Base-by-base conservation (phyloP, 23 tunicate genomes). In the Styela plicata region DNA sequence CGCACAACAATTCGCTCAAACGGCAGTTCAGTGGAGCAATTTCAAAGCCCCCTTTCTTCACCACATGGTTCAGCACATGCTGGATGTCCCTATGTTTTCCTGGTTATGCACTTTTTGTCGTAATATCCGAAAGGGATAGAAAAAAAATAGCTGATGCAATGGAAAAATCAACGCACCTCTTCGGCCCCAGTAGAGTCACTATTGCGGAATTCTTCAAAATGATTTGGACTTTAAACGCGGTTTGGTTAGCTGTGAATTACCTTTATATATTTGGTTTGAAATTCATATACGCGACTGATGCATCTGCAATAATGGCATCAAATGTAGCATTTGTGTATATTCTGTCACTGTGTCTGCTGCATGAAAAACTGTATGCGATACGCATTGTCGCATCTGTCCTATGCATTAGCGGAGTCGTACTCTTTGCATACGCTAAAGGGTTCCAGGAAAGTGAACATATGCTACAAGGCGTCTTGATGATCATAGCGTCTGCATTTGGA, bases 381-480 rank as follows among this genome's bases (percentile, higher is more conserved):
- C 69, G 98, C 69, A 88, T 93, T 66, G 29, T 84, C 7, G 98
- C 98, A 31, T 77, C 89, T n/a, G 28, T 85, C 69, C 37, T 88
- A 2, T 93, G 90, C 87, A 88, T 93, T 13, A 74, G 80, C 31
- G 98, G 98, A 1, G 98, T 93, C 30, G 93, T 88, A 68, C 52
- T 93, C 73, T 93, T 93, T 70, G 98, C 89, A 27, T 93, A 88
- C 80, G 98, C 98, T 26, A 92, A 93, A 31, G 98, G 98, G 5
- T 93, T 88, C 76, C 80, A 73, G 23, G 84, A 85, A 16, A 53
- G 61, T 33, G 25, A 21, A 0, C 74, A 83, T 34, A 23, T 82
- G 33, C 28, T 76, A 2, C 26, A 76, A 18, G 53, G 68, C 3
- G 97, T 96, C 24, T 25, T 88, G 2, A 74, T 92, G 79, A 93